Evolutionary conservation across 2,888 invertebrate genomes (phyloP).

Genomic region (Apotomis capreana): DNA sequence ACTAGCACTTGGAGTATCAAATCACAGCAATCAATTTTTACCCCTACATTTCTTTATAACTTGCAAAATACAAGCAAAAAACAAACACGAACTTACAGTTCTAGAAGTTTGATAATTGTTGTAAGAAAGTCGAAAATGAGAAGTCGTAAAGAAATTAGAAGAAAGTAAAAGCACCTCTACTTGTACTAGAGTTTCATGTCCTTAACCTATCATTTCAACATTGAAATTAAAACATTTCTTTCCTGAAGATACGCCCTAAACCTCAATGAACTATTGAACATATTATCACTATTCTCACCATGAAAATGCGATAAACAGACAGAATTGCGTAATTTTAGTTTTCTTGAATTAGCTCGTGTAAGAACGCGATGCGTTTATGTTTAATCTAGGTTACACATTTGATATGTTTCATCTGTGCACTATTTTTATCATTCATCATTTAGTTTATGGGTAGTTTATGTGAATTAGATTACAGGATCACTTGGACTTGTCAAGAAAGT

Average conservation of each 20-base stretch:
- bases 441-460: not conserved
- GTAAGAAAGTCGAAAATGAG: too few species aligned
- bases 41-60: too few species aligned
- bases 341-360: slow-evolving; percentile 19
- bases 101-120: too few species aligned
- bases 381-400: slow-evolving; percentile 25
- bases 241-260: too few species aligned
- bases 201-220: not conserved
- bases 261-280: not conserved
- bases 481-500: too few species aligned
- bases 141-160: too few species aligned
- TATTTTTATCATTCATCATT: slow-evolving; percentile 3
- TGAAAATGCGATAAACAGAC: slow-evolving; percentile 22
- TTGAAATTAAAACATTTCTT: too few species aligned
- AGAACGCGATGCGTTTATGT: slow-evolving; percentile 21
- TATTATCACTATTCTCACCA: slow-evolving; percentile 10
- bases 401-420: not conserved
- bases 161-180: not conserved
- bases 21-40: too few species aligned
- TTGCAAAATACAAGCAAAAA: not conserved
- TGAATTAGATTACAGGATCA: not conserved
- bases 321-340: slow-evolving; percentile 15
- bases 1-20: too few species aligned
- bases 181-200: not conserved
- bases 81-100: too few species aligned